Percentiles rank a stretch among this genome's conserved stretches.
These are phyloP conservation scores for Euplexia lucipara DNA, from an alignment of 2,888 invertebrate genomes.

Conservation along the genomic window DNA sequence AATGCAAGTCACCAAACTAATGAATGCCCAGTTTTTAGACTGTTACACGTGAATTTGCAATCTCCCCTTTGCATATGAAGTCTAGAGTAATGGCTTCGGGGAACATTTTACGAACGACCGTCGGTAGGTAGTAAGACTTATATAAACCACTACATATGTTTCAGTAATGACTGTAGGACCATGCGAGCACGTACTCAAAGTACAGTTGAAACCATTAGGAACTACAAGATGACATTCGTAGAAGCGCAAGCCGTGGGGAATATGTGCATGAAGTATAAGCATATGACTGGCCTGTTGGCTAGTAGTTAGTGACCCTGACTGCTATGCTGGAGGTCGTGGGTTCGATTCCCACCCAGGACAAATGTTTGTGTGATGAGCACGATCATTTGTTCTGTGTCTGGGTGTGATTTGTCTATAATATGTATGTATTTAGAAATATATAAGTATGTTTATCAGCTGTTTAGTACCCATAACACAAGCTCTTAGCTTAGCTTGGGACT, in stretches of 20 bases:
- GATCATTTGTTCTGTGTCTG: no score
- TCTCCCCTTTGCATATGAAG: slow-evolving; percentile 61
- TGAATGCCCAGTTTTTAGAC: slow-evolving; percentile 81
- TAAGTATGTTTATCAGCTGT: no score
- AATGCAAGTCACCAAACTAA: slow-evolving; percentile 86
- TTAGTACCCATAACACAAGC: no score
- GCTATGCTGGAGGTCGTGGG: no score
- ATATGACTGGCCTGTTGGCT: no score
- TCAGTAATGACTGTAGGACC: slow-evolving; percentile 68
- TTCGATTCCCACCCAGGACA: no score
- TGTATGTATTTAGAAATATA: no score
- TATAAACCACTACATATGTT: slow-evolving; percentile 38
- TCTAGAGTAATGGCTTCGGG: slow-evolving; percentile 70
- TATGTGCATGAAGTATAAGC: slow-evolving; percentile 20
- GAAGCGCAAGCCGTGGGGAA: slow-evolving; percentile 31
- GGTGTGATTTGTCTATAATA: no score
- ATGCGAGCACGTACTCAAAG: slow-evolving; percentile 56
- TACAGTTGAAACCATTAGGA: slow-evolving; percentile 44
- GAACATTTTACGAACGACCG: slow-evolving; percentile 63
- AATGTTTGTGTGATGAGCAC: no score
- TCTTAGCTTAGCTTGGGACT: no score
- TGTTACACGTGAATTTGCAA: slow-evolving; percentile 72
- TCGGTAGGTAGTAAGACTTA: slow-evolving; percentile 16
- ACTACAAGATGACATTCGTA: slow-evolving; percentile 45
- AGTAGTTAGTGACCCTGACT: no score